Evolutionary conservation across 2,888 invertebrate genomes (phyloP), one percentile per base, ranked within the genome.

Genomic region (Cetonia aurata): DNA sequence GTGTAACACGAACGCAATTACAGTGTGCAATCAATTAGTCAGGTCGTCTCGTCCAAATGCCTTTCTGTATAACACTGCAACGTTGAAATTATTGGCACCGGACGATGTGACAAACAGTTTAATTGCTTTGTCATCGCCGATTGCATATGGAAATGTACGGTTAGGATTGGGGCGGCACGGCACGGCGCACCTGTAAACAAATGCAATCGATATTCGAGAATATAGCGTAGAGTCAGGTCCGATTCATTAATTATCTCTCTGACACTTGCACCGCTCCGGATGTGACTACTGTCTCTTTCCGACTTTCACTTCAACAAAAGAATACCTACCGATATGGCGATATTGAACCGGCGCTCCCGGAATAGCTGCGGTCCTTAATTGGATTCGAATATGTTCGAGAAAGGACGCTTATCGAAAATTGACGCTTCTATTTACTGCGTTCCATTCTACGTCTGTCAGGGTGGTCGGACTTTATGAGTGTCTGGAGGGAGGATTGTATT

Each of bases 71-170:
- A 37, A 37, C 37, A 10, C 12, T 56, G 37, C 33, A 56, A 37
- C 15, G 33, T 13, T 15, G 37, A 55, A 57, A 42, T 57, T 57
- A 57, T 57, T 57, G 57, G 33, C 55, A 10, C 19, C 9, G 57
- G 42, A 9, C 42, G 17, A 42, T 33, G 42, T 57, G 57, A 57
- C 57, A 57, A 57, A 42, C 57, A n/a, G 57, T 57, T 57, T 57
- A 57, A 57, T 57, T 57, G 19, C 57, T 57, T 57, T 57, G 57
- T 57, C 57, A 57, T 57, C 57, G 19, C 17, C 57, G 57, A 57
- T 57, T 57, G 17, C 57, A 57, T 57, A 57, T 44, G 17, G n/a
- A 41, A 31, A 13, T 57, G 17, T 6, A 57, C 41, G 57, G 10
- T 15, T 56, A 56, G 15, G 37, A 37, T 37, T 37, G 37, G 37